Base-by-base conservation (phyloP, 2,113 vertebrate species). In the Bujurquina vittata region DNA sequence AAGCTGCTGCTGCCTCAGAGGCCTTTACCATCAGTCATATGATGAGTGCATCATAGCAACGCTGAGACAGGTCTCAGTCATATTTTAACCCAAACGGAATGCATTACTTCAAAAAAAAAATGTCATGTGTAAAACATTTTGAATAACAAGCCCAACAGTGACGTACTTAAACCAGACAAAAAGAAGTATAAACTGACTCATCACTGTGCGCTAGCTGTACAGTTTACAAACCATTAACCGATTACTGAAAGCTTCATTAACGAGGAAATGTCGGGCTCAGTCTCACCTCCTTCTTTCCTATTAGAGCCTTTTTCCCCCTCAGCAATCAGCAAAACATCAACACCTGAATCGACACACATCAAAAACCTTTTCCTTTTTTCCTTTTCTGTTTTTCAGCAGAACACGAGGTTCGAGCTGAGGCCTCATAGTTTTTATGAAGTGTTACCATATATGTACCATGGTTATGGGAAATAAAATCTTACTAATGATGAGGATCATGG, bases 401-500 rank as follows among this genome's bases (percentile, higher is more conserved):
- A 17, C 12, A 49, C 15, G 14, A 15, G 14, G 15, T 15, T 12
- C 5, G 46, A 14, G 26, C 26, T 12, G 10, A 0, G 29, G 23
- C 43, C 65, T 72, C 26, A n/a, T 17, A n/a, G 67, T 31, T 72
- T 72, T 72, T 54, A 54, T 54, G 54, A 72, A 72, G 67, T 54
- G 67, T 54, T 49, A 54, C 67, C 46, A 31, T 3, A 1, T 31
- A 5, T 72, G 20, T 9, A 12, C n/a, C 26, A 20, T 9, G 17
- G 10, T 52, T 3, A 10, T 12, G 43, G 43, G 2, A 11, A 52
- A 31, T n/a, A 52, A 20, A 52, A 31, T 2, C 0, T 0, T 17
- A 72, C 26, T 40, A 37, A 22, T 22, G 22, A 55, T n/a, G 10
- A 75, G n/a, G 14, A 20, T 37, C 1, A 1, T 11, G 61, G 10